phyloP scores from a whole-genome alignment of 2,113 vertebrate genomes.

The Gopherus evgoodei region DNA sequence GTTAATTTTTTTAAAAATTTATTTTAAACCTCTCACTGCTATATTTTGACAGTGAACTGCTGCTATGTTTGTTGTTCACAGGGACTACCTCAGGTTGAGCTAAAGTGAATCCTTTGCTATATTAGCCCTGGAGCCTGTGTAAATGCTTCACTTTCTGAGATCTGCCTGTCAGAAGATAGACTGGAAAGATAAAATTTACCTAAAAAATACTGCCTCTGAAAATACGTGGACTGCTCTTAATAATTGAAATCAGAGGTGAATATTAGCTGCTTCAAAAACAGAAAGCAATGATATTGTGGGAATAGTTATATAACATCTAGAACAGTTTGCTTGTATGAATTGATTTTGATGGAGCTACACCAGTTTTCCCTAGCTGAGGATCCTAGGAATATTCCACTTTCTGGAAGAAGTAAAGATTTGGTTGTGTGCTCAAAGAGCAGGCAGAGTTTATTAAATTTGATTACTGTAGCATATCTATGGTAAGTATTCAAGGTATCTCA shows the following conservation, averaged over 20 bases:
- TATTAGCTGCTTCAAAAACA: background rate
- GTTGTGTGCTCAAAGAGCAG: background rate
- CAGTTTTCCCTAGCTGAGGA: background rate
- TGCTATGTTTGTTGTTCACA: background rate
- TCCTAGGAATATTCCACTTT: background rate
- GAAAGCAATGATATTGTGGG: background rate
- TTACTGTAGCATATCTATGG: background rate
- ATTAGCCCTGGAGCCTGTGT: background rate
- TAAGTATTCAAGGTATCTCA: background rate
- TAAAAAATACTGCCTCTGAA: background rate
- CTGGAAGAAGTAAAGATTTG: background rate
- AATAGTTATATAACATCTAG: background rate
- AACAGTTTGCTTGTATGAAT: background rate
- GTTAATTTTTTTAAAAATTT: background rate
- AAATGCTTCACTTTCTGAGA: background rate
- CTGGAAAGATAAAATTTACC: background rate
- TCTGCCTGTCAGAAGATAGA: background rate
- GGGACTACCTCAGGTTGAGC: background rate
- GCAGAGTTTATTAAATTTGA: background rate
- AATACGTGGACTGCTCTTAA: fast-evolving
- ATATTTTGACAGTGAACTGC: background rate
- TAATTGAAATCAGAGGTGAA: background rate
- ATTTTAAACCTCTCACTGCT: background rate
- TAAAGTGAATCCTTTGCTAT: background rate
- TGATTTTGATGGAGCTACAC: fast-evolving